These are phyloP conservation scores for Eupithecia insigniata DNA, from an alignment of 2,888 invertebrate species.

Conservation along the genomic window DNA sequence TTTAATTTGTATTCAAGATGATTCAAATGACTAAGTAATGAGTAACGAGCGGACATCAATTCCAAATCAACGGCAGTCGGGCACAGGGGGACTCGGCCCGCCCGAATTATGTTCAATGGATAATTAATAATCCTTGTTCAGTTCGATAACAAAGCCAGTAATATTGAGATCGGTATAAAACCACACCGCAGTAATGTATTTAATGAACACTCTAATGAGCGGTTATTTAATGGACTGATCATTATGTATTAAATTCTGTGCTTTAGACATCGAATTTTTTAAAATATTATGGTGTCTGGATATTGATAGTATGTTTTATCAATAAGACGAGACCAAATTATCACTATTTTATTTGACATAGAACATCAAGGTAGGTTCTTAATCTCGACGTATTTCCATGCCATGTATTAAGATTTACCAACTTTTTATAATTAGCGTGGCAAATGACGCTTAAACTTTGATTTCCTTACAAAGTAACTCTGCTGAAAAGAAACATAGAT, in stretches of 20 bases:
- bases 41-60: constrained; percentile 62
- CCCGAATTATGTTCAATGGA: constrained; percentile 83
- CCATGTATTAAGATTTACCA: background rate
- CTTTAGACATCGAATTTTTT: background rate
- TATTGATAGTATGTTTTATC: background rate
- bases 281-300: background rate
- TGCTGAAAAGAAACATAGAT: constrained; percentile 54
- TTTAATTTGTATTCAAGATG: constrained; percentile 10
- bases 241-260: constrained; percentile 17
- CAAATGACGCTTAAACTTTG: constrained; percentile 40
- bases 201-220: constrained; percentile 40
- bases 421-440: constrained; percentile 42
- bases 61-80: constrained; percentile 63
- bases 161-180: constrained; percentile 71
- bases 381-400: background rate
- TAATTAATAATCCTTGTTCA: constrained; percentile 79
- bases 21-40: constrained; percentile 41
- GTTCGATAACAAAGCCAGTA: constrained; percentile 74
- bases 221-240: constrained; percentile 40
- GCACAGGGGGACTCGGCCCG: constrained; percentile 67
- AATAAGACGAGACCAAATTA: background rate
- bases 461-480: constrained; percentile 51
- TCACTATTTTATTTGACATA: background rate
- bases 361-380: background rate
- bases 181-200: constrained; percentile 48